Conservation (phyloP, 1,140 invertebrate genomes). For the Heliconius himera region DNA sequence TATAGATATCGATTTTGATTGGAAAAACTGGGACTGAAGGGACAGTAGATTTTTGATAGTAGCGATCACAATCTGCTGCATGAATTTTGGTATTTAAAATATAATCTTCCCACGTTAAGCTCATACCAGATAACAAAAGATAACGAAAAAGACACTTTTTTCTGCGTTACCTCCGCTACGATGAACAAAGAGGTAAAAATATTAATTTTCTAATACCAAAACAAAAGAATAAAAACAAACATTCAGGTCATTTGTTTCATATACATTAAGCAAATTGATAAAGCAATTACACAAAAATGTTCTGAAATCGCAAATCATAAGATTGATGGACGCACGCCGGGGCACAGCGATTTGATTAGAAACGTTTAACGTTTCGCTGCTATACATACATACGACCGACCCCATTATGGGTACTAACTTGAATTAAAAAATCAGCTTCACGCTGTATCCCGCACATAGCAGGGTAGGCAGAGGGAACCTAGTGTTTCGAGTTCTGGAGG, state of each 20-base stretch:
- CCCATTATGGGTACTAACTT: neutral
- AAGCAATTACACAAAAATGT: slow-evolving; percentile 13
- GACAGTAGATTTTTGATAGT: too few species aligned
- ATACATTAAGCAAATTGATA: slow-evolving; percentile 5
- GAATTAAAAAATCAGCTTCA: neutral
- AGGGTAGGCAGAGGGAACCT: too few species aligned
- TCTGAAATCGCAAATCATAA: slow-evolving; percentile 13
- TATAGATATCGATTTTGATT: too few species aligned
- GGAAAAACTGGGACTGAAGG: too few species aligned
- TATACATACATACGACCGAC: neutral
- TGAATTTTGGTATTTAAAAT: too few species aligned
- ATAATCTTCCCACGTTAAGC: too few species aligned
- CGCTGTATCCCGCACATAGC: too few species aligned
- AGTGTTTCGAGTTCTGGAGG: too few species aligned
- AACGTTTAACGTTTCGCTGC: slow-evolving; percentile 12
- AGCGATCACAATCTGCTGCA: too few species aligned
- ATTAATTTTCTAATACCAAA: neutral
- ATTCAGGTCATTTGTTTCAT: neutral
- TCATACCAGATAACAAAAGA: too few species aligned
- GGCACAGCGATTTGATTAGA: neutral
- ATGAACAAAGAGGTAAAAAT: neutral
- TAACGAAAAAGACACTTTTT: too few species aligned
- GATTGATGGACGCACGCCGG: neutral
- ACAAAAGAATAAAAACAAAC: neutral
- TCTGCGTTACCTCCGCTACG: too few species aligned